A percentile compares a stretch with the other conserved stretches of the same genome.
phyloP scores from a whole-genome alignment of 2,888 invertebrate species.

The Aproaerema taeniolella region DNA sequence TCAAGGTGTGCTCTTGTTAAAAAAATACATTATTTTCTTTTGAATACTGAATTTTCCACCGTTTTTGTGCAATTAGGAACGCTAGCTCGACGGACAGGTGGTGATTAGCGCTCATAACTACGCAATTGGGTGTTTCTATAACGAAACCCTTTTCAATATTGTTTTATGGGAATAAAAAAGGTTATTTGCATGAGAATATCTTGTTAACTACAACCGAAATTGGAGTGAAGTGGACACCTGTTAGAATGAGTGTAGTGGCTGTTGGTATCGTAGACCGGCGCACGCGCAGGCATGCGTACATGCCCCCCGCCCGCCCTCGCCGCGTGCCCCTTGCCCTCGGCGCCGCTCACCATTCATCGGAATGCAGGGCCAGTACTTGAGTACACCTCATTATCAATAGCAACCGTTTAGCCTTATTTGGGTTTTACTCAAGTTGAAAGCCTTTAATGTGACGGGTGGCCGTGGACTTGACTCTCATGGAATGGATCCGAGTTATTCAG shows the following conservation, averaged over 20 bases:
- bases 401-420: conserved; percentile 46
- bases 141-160: no score
- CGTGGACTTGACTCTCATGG: conserved; percentile 3
- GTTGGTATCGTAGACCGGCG: conserved; percentile 43
- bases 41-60: no score
- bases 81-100: no score
- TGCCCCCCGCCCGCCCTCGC: conserved; percentile 25
- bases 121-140: no score
- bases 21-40: no score
- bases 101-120: no score
- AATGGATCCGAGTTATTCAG: not conserved
- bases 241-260: conserved; percentile 55
- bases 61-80: no score
- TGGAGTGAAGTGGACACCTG: conserved; percentile 53
- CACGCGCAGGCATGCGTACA: conserved; percentile 66
- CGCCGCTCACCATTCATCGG: conserved; percentile 56
- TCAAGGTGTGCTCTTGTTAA: no score
- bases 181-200: no score
- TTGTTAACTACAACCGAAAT: conserved; percentile 39
- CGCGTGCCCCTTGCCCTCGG: conserved; percentile 20
- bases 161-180: no score
- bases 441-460: conserved; percentile 9
- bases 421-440: conserved; percentile 18
- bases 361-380: conserved; percentile 59
- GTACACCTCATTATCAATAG: conserved; percentile 57